phyloP scores from a whole-genome alignment of 1,140 invertebrate species.

The Oreohelix idahoensis region DNA sequence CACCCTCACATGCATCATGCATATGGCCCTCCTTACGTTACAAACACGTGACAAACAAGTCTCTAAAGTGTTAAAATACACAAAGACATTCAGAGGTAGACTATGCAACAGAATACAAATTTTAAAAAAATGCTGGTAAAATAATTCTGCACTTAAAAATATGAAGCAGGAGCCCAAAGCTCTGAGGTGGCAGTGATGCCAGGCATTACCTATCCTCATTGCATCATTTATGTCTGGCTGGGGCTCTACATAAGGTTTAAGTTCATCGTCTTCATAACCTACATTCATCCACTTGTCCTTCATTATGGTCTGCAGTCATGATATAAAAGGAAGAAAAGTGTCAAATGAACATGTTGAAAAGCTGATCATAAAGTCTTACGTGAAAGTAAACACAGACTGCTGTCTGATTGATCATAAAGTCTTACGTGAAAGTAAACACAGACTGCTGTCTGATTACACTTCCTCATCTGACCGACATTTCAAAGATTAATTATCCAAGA shows the following conservation, averaged over 20 bases:
- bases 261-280: slow-evolving; percentile 98
- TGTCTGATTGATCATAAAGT: too few species aligned
- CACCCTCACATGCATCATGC: slow-evolving; percentile 39
- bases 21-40: slow-evolving; percentile 13
- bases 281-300: slow-evolving; percentile 99
- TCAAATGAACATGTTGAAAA: too few species aligned
- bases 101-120: slow-evolving; percentile 24
- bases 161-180: not conserved
- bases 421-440: too few species aligned
- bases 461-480: too few species aligned
- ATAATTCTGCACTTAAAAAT: slow-evolving; percentile 4
- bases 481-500: too few species aligned
- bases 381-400: too few species aligned
- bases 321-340: slow-evolving; percentile 52
- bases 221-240: slow-evolving; percentile 96
- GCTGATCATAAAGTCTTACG: too few species aligned
- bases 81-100: slow-evolving; percentile 28
- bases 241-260: slow-evolving; percentile 97
- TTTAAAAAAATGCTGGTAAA: not conserved
- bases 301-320: slow-evolving; percentile 78
- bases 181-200: slow-evolving; percentile 4
- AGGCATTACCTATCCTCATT: slow-evolving; percentile 90
- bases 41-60: slow-evolving; percentile 28
- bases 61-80: slow-evolving; percentile 29
- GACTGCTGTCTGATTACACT: too few species aligned